Conservation (phyloP, 2,888 invertebrate genomes). For the Agelastica alni region DNA sequence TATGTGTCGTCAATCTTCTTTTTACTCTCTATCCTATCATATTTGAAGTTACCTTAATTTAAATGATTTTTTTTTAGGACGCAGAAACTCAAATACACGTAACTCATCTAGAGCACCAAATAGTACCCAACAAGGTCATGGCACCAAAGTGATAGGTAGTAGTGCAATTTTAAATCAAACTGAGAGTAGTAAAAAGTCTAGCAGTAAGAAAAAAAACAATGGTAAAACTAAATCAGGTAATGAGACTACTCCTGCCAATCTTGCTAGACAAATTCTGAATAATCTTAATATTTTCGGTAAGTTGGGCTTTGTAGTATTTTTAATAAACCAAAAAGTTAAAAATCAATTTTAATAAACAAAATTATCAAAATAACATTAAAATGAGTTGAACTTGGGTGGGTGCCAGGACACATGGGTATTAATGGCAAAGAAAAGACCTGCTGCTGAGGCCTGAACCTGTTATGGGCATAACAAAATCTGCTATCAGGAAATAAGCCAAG, state of each 20-base stretch:
- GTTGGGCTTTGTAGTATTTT: constrained; percentile 31
- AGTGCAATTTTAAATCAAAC: constrained; percentile 46
- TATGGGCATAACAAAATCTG: no score
- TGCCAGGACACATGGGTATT: no score
- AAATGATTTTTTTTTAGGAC: constrained; percentile 38
- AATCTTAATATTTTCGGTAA: constrained; percentile 80
- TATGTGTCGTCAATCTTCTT: no score
- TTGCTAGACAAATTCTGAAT: constrained; percentile 78
- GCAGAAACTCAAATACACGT: constrained; percentile 48
- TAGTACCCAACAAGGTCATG: constrained; percentile 34
- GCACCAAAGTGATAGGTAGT: constrained; percentile 46
- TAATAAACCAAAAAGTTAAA: no score
- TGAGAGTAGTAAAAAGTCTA: constrained; percentile 40
- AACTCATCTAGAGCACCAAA: constrained; percentile 40
- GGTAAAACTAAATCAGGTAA: constrained; percentile 52
- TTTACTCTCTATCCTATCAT: no score
- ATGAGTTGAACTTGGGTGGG: no score
- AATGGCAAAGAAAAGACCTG: no score
- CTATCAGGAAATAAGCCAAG: no score
- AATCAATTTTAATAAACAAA: no score
- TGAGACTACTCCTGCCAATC: constrained; percentile 63
- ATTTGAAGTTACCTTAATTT: neutral
- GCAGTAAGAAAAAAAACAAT: constrained; percentile 56
- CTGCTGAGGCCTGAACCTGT: no score
- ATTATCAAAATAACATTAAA: no score